These are phyloP conservation scores for Diplazon laetatorius DNA, from an alignment of 2,888 invertebrate genomes.

Conservation along the genomic window DNA sequence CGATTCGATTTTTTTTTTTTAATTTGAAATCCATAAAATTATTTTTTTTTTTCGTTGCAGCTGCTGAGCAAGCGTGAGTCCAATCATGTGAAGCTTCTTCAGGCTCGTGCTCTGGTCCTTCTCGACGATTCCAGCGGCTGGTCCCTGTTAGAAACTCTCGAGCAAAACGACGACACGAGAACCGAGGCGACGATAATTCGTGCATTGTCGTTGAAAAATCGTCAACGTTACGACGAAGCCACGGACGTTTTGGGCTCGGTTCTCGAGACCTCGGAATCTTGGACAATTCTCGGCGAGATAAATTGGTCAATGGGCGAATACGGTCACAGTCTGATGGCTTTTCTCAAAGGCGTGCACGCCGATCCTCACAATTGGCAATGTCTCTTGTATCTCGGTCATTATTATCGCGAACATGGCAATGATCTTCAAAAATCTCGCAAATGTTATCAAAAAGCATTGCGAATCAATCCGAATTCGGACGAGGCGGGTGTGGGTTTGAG, in stretches of 20 bases:
- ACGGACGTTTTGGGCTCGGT: slow-evolving; percentile 83
- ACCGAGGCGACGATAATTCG: slow-evolving; percentile 81
- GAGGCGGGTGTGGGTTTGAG: slow-evolving; percentile 90
- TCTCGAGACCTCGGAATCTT: slow-evolving; percentile 83
- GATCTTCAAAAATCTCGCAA: slow-evolving; percentile 90
- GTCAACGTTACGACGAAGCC: slow-evolving; percentile 84
- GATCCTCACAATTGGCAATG: slow-evolving; percentile 90
- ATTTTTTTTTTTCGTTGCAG: slow-evolving; percentile 57
- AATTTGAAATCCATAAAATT: not conserved
- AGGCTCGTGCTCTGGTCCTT: slow-evolving; percentile 81
- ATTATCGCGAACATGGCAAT: slow-evolving; percentile 86
- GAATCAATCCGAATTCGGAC: slow-evolving; percentile 87
- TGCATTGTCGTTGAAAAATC: slow-evolving; percentile 83
- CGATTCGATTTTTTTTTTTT: too few species aligned
- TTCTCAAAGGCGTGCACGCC: slow-evolving; percentile 86
- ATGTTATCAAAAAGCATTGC: slow-evolving; percentile 93
- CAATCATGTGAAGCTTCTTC: slow-evolving; percentile 69
- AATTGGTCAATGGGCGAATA: slow-evolving; percentile 85
- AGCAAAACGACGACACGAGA: slow-evolving; percentile 71
- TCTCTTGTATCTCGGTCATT: slow-evolving; percentile 90
- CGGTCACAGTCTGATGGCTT: slow-evolving; percentile 86
- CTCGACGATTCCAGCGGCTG: slow-evolving; percentile 80
- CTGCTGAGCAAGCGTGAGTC: slow-evolving; percentile 65
- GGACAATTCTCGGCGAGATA: slow-evolving; percentile 85
- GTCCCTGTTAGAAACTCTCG: slow-evolving; percentile 78